Percentiles rank a stretch among this genome's conserved stretches.
phyloP scores from a whole-genome alignment of 2,888 invertebrate genomes.

The Sicus ferrugineus region DNA sequence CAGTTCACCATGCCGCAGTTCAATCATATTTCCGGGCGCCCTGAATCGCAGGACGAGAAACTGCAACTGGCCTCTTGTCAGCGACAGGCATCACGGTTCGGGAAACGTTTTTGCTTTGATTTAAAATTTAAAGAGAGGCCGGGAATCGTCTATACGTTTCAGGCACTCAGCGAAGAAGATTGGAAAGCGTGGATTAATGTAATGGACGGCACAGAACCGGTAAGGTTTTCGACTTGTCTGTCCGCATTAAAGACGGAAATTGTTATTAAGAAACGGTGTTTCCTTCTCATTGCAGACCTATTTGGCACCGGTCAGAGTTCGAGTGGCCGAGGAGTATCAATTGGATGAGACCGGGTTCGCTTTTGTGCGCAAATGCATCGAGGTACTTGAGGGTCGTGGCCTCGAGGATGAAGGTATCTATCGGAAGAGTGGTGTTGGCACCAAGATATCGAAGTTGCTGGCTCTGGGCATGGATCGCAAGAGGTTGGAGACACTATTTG shows the following conservation, averaged over 20 bases:
- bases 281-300: slow-evolving; percentile 59
- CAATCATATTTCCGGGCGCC: slow-evolving; percentile 91
- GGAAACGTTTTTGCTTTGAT: slow-evolving; percentile 92
- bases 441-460: slow-evolving; percentile 84
- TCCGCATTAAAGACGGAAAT: neutral
- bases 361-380: slow-evolving; percentile 87
- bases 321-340: slow-evolving; percentile 72
- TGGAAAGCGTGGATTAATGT: slow-evolving; percentile 89
- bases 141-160: slow-evolving; percentile 80
- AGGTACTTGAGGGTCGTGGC: slow-evolving; percentile 84
- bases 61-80: slow-evolving; percentile 77
- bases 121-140: slow-evolving; percentile 80
- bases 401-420: slow-evolving; percentile 85
- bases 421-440: slow-evolving; percentile 94
- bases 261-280: neutral
- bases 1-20: slow-evolving; percentile 92
- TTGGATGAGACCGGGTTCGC: slow-evolving; percentile 90
- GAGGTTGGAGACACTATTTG: slow-evolving; percentile 70
- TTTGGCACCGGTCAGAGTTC: slow-evolving; percentile 66
- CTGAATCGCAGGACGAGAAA: slow-evolving; percentile 69
- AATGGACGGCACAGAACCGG: slow-evolving; percentile 92
- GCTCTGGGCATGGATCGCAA: slow-evolving; percentile 81
- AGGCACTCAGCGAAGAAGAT: slow-evolving; percentile 91
- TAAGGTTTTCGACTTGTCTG: no score
- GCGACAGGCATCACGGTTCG: slow-evolving; percentile 85